phyloP scores from a whole-genome alignment of 2,113 vertebrate genomes.

The Struthio camelus region DNA sequence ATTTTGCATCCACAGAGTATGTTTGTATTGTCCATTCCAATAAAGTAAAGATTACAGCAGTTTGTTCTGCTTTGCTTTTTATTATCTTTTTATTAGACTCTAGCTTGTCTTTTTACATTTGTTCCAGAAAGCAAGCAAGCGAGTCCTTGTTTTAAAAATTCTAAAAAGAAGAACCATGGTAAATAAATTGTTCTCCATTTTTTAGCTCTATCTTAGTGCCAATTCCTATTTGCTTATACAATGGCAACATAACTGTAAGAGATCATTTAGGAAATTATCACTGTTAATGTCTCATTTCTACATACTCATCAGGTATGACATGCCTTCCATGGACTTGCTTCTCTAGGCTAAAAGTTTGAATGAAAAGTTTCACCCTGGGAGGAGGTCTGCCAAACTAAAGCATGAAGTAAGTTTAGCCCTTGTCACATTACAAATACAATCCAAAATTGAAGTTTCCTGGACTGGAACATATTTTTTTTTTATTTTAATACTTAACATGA shows the following conservation, averaged over 20 bases:
- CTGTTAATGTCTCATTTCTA: neutral
- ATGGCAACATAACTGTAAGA: neutral
- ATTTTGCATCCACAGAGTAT: neutral
- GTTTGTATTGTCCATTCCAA: neutral
- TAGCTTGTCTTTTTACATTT: neutral
- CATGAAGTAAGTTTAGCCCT: conserved; percentile 19
- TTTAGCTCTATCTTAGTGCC: neutral
- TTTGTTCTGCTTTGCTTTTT: neutral
- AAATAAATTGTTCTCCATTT: conserved; percentile 17
- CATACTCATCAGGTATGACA: neutral
- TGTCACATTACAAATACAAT: conserved; percentile 19
- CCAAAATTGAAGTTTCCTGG: conserved; percentile 41
- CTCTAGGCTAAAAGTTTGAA: neutral
- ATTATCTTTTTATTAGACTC: conserved; percentile 8
- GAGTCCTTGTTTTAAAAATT: conserved; percentile 13
- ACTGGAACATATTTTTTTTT: neutral
- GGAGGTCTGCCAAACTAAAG: conserved; percentile 3
- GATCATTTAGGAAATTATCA: neutral
- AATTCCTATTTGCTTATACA: neutral
- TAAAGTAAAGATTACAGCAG: neutral
- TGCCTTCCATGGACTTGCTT: neutral
- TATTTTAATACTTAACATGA: conserved; percentile 38
- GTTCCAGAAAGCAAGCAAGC: neutral
- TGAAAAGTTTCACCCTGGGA: neutral
- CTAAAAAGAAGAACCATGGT: neutral